phyloP scores from a whole-genome alignment of 2,113 vertebrate genomes.

The Solea solea region DNA sequence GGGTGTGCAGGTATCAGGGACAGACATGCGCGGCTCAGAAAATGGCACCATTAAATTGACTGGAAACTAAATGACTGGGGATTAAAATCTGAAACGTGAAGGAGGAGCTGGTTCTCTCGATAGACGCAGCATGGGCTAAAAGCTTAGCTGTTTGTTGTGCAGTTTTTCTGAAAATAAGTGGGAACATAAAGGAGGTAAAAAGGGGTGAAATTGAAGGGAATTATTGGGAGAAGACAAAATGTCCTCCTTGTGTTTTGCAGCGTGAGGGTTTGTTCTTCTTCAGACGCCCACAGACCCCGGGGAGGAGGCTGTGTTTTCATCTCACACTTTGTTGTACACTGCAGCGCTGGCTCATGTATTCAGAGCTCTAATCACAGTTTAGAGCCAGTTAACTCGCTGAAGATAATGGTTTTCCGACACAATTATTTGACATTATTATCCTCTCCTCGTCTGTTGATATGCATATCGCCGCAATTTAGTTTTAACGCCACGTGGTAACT shows the following conservation, averaged over 20 bases:
- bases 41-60: constrained; percentile 31
- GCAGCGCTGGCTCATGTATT: constrained; percentile 17
- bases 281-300: neutral
- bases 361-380: constrained; percentile 7
- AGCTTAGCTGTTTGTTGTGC: neutral
- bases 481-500: too few species aligned
- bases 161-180: too few species aligned
- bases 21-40: neutral
- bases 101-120: neutral
- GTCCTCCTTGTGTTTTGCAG: too few species aligned
- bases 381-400: neutral
- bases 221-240: too few species aligned
- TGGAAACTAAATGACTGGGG: constrained; percentile 24
- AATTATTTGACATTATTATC: too few species aligned
- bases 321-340: neutral
- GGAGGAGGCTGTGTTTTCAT: neutral
- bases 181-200: too few species aligned
- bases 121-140: neutral
- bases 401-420: constrained; percentile 1
- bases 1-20: neutral
- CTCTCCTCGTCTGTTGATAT: too few species aligned
- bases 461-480: too few species aligned
- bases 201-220: too few species aligned
- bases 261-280: neutral
- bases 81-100: neutral